These are phyloP conservation scores for Helleia helle DNA, from an alignment of 2,888 invertebrate species.

Conservation along the genomic window DNA sequence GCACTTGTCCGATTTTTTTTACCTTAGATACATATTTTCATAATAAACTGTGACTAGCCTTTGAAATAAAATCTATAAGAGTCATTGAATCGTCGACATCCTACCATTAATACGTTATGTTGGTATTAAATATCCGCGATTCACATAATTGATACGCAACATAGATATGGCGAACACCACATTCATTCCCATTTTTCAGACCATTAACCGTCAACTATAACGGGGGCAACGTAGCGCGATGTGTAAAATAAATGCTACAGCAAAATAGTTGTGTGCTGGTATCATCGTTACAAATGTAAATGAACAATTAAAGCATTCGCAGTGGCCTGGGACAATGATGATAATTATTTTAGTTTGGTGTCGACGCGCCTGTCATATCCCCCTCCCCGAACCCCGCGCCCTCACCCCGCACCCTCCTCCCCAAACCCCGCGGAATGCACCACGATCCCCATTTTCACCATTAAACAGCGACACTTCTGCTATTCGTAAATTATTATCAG, in stretches of 20 bases:
- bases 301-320: conserved; percentile 72
- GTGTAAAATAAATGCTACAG: conserved; percentile 62
- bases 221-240: conserved; percentile 45
- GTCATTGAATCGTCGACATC: no score
- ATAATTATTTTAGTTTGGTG: conserved; percentile 74
- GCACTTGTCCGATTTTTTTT: no score
- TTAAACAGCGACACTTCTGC: conserved; percentile 72
- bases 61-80: no score
- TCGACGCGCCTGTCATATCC: conserved; percentile 61
- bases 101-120: no score
- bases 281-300: conserved; percentile 73
- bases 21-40: no score
- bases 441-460: conserved; percentile 54
- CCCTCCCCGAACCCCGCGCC: conserved; percentile 28
- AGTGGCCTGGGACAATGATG: conserved; percentile 69
- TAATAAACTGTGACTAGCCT: no score
- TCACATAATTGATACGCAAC: conserved; percentile 36
- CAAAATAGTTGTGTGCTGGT: conserved; percentile 70
- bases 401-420: conserved; percentile 38
- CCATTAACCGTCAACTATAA: conserved; percentile 68
- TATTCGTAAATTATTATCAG: conserved; percentile 71
- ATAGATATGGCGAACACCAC: conserved; percentile 55
- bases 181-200: conserved; percentile 69
- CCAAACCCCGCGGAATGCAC: conserved; percentile 52
- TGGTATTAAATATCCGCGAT: conserved; percentile 20